Evolutionary conservation across 1,140 invertebrate genomes (phyloP).

Genomic region (Helicoverpa zea): DNA sequence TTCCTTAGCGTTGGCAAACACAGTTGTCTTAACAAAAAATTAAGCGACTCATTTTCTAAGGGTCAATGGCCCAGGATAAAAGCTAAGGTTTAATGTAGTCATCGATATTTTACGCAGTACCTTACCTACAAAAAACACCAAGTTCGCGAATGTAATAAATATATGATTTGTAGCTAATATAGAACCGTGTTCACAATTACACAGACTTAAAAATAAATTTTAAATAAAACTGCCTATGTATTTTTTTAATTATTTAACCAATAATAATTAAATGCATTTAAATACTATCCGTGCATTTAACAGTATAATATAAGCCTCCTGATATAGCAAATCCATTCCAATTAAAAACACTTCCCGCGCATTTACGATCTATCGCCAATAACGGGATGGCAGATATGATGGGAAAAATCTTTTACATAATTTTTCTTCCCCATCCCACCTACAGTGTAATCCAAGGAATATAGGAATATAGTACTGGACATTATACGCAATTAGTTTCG

Average conservation of each 20-base stretch:
- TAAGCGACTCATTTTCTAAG: conserved; percentile 24
- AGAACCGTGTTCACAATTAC: neutral
- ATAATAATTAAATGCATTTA: too few species aligned
- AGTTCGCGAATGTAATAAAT: too few species aligned
- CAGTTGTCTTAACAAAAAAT: conserved; percentile 34
- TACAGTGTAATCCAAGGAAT: conserved; percentile 15
- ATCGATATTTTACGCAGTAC: neutral
- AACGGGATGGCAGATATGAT: neutral
- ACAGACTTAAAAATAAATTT: too few species aligned
- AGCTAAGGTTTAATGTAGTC: neutral
- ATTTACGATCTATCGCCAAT: neutral
- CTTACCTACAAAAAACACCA: too few species aligned
- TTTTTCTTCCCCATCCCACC: neutral
- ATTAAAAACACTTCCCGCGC: neutral
- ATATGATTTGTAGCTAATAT: neutral
- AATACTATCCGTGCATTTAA: too few species aligned
- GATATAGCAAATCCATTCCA: neutral
- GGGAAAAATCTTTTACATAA: neutral
- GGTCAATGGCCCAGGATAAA: conserved; percentile 20
- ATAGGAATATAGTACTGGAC: conserved; percentile 1
- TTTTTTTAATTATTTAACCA: too few species aligned
- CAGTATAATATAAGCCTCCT: too few species aligned
- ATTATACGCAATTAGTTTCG: conserved; percentile 17
- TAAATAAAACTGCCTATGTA: too few species aligned
- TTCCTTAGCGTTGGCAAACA: conserved; percentile 36